Base-by-base conservation (phyloP, 37 sponge, comb jelly and placozoan species). In the Dysidea cf. avara region DNA sequence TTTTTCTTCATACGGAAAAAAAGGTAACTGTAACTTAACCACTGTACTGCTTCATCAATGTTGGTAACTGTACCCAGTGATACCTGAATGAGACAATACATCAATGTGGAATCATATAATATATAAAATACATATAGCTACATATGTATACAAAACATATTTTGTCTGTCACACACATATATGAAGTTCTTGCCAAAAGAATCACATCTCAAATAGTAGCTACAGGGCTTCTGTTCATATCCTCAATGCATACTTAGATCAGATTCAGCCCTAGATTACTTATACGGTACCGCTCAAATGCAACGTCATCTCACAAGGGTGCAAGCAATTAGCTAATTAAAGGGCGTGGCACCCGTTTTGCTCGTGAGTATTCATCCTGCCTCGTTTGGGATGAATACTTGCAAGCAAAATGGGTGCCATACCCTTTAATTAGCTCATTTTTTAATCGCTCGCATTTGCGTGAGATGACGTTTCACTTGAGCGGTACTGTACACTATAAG, bases 1-100 rank as follows among this genome's bases (percentile, higher is more conserved):
- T 90, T 94, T 34, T 52, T 59, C 53, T 56, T 46, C 90, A 94
- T 87, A 4, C 99, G 39, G 9, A 94, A 83, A 74, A 69, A 86
- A 25, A 97, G 72, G 61, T 89, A 97, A 24, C 95, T 94, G 73
- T 94, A 97, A 58, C 78, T 86, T 20, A 97, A 84, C 99, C 99
- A 97, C 81, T 88, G 82, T 3, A 94, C 88, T 0, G 92, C 99
- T 64, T 97, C 99, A 0, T 89, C 90, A 25, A 97, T 67, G 24
- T 62, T 92, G 33, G 66, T 83, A n/a, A 97, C 92, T 7, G 95
- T 94, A 22, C 94, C 88, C 39, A 93, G 79, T 12, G 84, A 66
- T 64, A 90, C 82, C 92, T 94, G 77, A 9, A 26, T 48, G 29
- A 30, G 29, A 14, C 12, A 13, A 71, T 13, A 71, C 53, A 55